Percentiles rank a stretch among this genome's conserved stretches.
These are phyloP conservation scores for Pipistrellus nathusii DNA, from an alignment of 2,797 vertebrate species.

Conservation along the genomic window DNA sequence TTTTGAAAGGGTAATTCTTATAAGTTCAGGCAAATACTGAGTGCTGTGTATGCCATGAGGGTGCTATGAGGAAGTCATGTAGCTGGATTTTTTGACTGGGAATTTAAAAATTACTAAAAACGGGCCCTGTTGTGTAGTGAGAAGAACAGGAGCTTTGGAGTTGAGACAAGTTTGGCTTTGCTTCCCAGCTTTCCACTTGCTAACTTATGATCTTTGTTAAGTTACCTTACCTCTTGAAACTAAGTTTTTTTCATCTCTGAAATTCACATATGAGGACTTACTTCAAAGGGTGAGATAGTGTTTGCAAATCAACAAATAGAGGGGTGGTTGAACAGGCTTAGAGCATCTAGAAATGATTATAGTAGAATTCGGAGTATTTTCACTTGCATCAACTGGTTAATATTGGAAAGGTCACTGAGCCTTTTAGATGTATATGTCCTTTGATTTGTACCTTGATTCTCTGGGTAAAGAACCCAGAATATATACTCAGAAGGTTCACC, in stretches of 20 bases:
- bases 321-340: background rate
- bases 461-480: background rate
- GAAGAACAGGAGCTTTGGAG: background rate
- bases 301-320: background rate
- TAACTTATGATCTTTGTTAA: slow-evolving; percentile 13
- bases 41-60: background rate
- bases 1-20: slow-evolving; percentile 19
- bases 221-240: background rate
- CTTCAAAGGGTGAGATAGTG: background rate
- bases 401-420: background rate
- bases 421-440: background rate
- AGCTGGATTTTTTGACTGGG: background rate
- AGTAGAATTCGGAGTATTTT: slow-evolving; percentile 18
- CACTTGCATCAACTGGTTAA: slow-evolving; percentile 42
- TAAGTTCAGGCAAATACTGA: slow-evolving; percentile 2
- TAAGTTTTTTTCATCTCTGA: background rate
- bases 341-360: background rate
- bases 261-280: background rate
- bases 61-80: background rate
- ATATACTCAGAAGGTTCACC: background rate
- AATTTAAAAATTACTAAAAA: background rate
- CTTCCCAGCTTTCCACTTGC: background rate
- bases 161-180: background rate
- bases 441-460: slow-evolving; percentile 57
- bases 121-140: background rate